Evolutionary conservation across 2,888 invertebrate genomes (phyloP), one percentile per base, ranked within the genome.

Genomic region (Epistrophella euchroma): DNA sequence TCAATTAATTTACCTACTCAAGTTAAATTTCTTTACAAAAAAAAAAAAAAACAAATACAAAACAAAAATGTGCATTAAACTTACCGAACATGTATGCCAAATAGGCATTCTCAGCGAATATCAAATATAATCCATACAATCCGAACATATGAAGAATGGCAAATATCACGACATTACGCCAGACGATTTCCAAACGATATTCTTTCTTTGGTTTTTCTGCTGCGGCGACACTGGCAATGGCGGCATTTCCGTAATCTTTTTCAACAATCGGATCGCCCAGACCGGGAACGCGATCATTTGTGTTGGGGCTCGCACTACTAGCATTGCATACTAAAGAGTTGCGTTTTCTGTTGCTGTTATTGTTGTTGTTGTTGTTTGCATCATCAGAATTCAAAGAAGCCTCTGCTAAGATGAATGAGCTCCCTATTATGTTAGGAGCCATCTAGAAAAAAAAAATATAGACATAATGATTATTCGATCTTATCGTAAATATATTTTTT

Each of bases 81-180:
- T 94, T 91, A 95, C 95, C 88, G 89, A 93, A 94, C 7, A 93
- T 0, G 6, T 91, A 78, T 75, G 91, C 91, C n/a, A 90, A 10
- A 60, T 90, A 90, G 2, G 91, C 91, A 7, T 58, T 89, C 88
- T 92, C 91, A 10, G 92, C 91, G 62, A 93, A 90, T 13, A 93
- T 87, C 56, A 95, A 89, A 89, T 94, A 95, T 0, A 94, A 1
- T 15, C 94, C 95, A 89, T 95, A 96, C 0, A 95, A 13, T 0
- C 95, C 94, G 0, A 94, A 94, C 6, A 93, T 90, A 91, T 97
- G 97, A 52, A 97, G 93, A 89, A 96, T 94, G 2, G 95, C 89
- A 90, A 97, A 97, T 7, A 95, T 95, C 4, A 96, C 90, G 0
- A 97, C 95, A 91, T 97, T 97, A 90, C 95, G 94, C 97, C 97